These are phyloP conservation scores for Galagoides demidoff DNA, from an alignment of 2,797 vertebrate genomes.

Conservation along the genomic window DNA sequence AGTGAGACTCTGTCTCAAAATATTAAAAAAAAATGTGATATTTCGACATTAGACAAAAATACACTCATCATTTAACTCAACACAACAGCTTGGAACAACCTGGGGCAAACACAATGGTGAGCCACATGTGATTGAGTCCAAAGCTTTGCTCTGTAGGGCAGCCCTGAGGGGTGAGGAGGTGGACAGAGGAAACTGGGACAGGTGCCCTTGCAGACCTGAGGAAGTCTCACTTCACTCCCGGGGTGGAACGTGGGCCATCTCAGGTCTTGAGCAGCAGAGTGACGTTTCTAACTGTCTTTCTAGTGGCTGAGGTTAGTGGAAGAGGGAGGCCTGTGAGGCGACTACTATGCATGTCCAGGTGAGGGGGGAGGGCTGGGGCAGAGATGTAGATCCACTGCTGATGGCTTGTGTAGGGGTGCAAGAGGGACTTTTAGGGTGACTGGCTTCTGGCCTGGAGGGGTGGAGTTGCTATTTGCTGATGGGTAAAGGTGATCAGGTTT, in stretches of 20 bases:
- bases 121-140: no score
- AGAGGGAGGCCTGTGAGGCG: no score
- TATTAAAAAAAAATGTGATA: no score
- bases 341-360: no score
- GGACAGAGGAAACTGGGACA: neutral
- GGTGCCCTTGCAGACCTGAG: neutral
- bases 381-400: neutral
- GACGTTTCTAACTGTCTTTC: neutral
- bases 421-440: neutral
- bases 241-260: neutral
- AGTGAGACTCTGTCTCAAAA: no score
- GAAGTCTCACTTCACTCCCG: neutral
- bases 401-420: neutral
- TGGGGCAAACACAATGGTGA: neutral
- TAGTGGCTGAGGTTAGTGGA: neutral
- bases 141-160: neutral
- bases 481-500: neutral
- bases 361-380: neutral
- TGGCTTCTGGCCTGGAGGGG: neutral
- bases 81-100: neutral
- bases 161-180: neutral
- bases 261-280: no score
- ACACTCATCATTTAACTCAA: neutral
- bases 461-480: neutral
- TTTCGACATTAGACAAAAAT: neutral